Base-by-base conservation (phyloP, 1,140 invertebrate species). In the Olivierus martensii region DNA sequence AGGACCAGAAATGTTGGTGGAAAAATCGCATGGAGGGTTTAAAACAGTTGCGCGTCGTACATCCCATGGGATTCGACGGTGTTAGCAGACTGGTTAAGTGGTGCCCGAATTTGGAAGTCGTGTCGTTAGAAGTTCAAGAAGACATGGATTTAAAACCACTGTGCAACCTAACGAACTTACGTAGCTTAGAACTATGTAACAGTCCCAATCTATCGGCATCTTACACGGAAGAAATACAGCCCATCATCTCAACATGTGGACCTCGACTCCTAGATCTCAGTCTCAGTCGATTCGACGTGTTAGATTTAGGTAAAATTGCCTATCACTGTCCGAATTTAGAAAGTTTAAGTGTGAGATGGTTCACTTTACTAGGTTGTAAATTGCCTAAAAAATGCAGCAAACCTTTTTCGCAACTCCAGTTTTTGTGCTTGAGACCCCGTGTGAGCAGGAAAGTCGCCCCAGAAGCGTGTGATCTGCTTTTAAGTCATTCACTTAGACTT, bases 281-380 rank as follows among this genome's bases (percentile, higher is more conserved):
- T 21, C 48, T 62, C 28, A 57, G 58, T 52, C 38, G 55, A 14
- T 62, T 59, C 38, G 61, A 62, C 37, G 34, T 59, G 15, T 52
- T 62, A 12, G 61, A 62, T 35, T 49, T 62, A 19, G 37, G 47
- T n/a, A 57, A 49, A 49, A 56, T 39, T 18, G 52, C 57, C 34
- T 44, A 49, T 46, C 47, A 49, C 19, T 62, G 61, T 49, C 57
- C 61, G 12, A 59, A 59, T 43, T 49, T 62, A n/a, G 37, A 46
- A 12, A 43, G 52, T 11, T 60, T 62, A 44, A 59, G 54, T 22
- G 59, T 55, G 21, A 57, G 56, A 36, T 62, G 60, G 57, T 62
- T 62, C 41, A 61, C 53, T 1, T 49, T 58, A 12, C 36, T 61
- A 12, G 51, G 56, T 11, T 50, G 42, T 2, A 45, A 54, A 51